Evolutionary conservation across 2,797 vertebrate species (phyloP).

Genomic region (Sebastes flavidus): DNA sequence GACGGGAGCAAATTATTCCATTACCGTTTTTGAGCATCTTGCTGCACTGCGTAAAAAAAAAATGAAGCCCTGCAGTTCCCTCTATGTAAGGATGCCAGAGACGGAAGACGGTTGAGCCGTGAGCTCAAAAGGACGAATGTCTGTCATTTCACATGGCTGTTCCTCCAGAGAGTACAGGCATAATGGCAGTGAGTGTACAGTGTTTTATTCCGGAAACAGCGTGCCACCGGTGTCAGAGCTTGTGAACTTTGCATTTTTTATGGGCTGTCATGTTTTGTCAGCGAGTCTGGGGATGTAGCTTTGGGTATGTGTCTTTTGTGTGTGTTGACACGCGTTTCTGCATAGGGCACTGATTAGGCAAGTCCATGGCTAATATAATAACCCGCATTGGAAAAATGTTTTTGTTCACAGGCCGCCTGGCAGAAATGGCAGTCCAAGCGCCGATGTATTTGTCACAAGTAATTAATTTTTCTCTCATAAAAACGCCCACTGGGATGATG

Average conservation of each 20-base stretch:
- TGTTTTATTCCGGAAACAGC: slow-evolving; percentile 51
- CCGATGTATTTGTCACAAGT: slow-evolving; percentile 81
- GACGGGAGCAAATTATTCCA: slow-evolving; percentile 57
- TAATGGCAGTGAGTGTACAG: slow-evolving; percentile 28
- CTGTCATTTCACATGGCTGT: slow-evolving; percentile 47
- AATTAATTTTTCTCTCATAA: slow-evolving; percentile 79
- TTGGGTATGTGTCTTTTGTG: slow-evolving; percentile 34
- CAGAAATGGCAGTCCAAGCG: slow-evolving; percentile 74
- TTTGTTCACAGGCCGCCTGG: slow-evolving; percentile 77
- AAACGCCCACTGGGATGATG: slow-evolving; percentile 74
- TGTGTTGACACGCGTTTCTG: slow-evolving; percentile 42
- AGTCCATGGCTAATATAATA: slow-evolving; percentile 70
- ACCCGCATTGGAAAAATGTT: slow-evolving; percentile 73
- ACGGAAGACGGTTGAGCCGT: slow-evolving; percentile 11
- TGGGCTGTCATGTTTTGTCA: slow-evolving; percentile 59
- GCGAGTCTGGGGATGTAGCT: slow-evolving; percentile 13
- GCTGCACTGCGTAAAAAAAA: slow-evolving; percentile 38
- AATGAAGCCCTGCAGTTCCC: slow-evolving; percentile 3
- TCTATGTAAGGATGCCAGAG: slow-evolving; percentile 20
- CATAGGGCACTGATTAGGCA: slow-evolving; percentile 55
- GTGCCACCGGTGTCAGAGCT: slow-evolving; percentile 43
- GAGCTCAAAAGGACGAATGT: slow-evolving; percentile 30
- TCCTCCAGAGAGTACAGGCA: slow-evolving; percentile 28
- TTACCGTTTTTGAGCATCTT: slow-evolving; percentile 58
- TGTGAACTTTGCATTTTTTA: slow-evolving; percentile 69